phyloP scores from a whole-genome alignment of 2,888 invertebrate genomes.

The Reticulitermes lucifugus region DNA sequence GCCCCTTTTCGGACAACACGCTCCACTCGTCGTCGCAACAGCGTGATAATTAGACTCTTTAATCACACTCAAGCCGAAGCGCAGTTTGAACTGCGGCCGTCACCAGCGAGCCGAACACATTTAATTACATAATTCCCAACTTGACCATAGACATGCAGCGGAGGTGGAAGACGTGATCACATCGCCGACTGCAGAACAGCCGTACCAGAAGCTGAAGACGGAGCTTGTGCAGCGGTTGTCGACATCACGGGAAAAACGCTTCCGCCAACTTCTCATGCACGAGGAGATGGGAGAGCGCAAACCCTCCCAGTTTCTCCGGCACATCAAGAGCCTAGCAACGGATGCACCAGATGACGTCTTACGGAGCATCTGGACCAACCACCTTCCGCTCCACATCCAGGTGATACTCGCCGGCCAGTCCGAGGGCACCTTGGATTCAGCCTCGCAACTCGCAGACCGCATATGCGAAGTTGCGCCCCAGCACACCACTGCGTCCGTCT shows the following conservation, averaged over 20 bases:
- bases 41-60: no score
- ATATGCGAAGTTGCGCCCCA: no score
- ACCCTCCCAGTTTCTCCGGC: conserved; percentile 9
- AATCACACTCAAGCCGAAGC: no score
- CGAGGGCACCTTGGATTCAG: no score
- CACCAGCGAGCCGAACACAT: not conserved
- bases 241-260: not conserved
- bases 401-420: no score
- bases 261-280: not conserved
- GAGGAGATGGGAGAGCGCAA: conserved; percentile 11
- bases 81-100: no score
- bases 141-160: not conserved
- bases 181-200: not conserved
- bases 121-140: not conserved
- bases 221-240: not conserved
- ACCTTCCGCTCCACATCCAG: not conserved
- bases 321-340: not conserved
- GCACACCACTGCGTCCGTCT: no score
- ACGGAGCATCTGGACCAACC: not conserved
- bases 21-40: no score
- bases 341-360: not conserved
- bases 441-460: no score
- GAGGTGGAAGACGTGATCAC: not conserved
- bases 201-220: not conserved
- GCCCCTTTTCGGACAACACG: no score